phyloP scores from a whole-genome alignment of 1,140 invertebrate genomes.

The Panulirus ornatus region DNA sequence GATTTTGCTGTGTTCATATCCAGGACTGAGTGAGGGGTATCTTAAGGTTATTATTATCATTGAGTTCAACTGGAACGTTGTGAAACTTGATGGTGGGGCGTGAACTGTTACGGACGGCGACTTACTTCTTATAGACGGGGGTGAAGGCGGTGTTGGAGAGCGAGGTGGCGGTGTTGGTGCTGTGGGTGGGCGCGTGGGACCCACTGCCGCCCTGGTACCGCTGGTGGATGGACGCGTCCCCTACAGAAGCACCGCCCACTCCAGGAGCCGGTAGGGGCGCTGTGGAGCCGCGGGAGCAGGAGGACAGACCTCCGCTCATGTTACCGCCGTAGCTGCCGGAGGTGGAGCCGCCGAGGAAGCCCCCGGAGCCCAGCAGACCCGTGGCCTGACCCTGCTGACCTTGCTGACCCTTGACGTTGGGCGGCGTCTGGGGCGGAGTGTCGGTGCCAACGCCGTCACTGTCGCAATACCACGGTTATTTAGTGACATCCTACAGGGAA shows the following conservation, averaged over 20 bases:
- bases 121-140: slow-evolving; percentile 92
- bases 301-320: slow-evolving; percentile 65
- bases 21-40: no score
- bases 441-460: slow-evolving; percentile 88
- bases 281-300: slow-evolving; percentile 71
- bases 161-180: slow-evolving; percentile 41
- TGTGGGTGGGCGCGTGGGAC: slow-evolving; percentile 46
- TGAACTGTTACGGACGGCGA: neutral
- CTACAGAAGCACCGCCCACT: slow-evolving; percentile 19
- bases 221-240: slow-evolving; percentile 47
- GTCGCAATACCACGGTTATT: slow-evolving; percentile 59
- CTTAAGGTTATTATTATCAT: no score
- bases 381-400: slow-evolving; percentile 83
- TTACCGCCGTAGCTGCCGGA: slow-evolving; percentile 76
- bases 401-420: slow-evolving; percentile 88
- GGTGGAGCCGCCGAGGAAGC: slow-evolving; percentile 78
- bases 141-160: slow-evolving; percentile 84
- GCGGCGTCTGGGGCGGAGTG: slow-evolving; percentile 94
- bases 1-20: no score
- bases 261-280: slow-evolving; percentile 56
- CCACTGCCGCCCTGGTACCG: slow-evolving; percentile 54
- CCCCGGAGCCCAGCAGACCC: slow-evolving; percentile 80
- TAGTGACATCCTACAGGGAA: slow-evolving; percentile 28
- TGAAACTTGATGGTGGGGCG: no score
- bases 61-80: no score